A percentile compares a stretch with the other conserved stretches of the same genome.
Conservation (phyloP, 2,888 invertebrate genomes). For the Ypsolopha scabrella region DNA sequence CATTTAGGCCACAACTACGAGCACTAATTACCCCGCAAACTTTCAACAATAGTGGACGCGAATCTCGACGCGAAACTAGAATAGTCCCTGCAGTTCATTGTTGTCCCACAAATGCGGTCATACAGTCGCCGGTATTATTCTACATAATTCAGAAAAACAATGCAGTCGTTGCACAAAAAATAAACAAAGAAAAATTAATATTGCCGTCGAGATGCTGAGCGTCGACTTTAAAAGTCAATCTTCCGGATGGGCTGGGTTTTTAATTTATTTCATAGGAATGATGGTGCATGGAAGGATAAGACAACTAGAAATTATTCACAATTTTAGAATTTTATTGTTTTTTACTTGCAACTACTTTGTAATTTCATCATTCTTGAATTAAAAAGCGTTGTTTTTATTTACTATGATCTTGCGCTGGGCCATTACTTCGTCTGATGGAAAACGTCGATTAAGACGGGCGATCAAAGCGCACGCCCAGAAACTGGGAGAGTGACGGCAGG, state of each 20-base stretch:
- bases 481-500: no score
- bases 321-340: no score
- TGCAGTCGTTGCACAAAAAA: conserved; percentile 53
- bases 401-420: no score
- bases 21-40: conserved; percentile 64
- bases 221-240: conserved; percentile 2
- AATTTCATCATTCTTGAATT: no score
- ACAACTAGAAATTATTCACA: no score
- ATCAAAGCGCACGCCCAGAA: no score
- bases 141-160: conserved; percentile 65
- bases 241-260: not conserved
- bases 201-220: not conserved
- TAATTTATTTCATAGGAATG: not conserved
- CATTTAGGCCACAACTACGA: conserved; percentile 53
- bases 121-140: conserved; percentile 54
- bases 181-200: conserved; percentile 52
- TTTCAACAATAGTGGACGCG: conserved; percentile 68
- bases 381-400: no score
- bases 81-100: conserved; percentile 52
- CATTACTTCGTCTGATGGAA: no score
- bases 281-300: no score
- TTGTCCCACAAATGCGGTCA: conserved; percentile 61
- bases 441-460: no score
- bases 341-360: no score
- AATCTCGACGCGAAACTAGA: conserved; percentile 55